Evolutionary conservation across 2,797 vertebrate genomes (phyloP), one percentile per base, ranked within the genome.

Genomic region (Alfaro cultratus): DNA sequence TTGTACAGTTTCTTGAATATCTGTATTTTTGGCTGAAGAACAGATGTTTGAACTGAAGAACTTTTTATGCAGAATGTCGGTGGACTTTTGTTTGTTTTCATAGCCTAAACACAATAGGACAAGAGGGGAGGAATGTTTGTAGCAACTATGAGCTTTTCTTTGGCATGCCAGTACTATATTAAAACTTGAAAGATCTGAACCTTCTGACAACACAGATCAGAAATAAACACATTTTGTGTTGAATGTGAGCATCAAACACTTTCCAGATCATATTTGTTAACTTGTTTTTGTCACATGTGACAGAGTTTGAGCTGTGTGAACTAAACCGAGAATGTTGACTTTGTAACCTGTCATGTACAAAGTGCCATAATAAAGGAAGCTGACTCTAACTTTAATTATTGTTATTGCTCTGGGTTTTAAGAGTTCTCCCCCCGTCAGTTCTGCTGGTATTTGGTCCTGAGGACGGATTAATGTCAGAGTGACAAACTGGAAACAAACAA

Each of bases 281-380:
- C 45, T 47, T 67, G 60, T 77, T 75, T 6, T n/a, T 74, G 71
- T 73, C 84, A 90, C 39, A 81, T 80, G 60, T 55, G 73, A 76
- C 46, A 75, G 73, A 51, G 79, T 89, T 76, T 64, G 82, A 90
- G 80, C 82, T 86, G 83, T 90, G 73, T 75, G 84, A 90, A 87
- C 76, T 74, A 82, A 84, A 88, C 79, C 85, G 84, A 86, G 85
- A 86, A 93, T 90, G 88, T 91, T 88, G 85, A 91, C 82, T 93
- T 93, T 88, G 89, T 93, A 90, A 91, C 11, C 85, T 93, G 88
- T 93, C 85, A 87, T 95, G 93, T 95, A 92, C 86, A 94, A 93
- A 93, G 95, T 95, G 94, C 95, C 95, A 95, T 95, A 94, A 93
- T 94, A 93, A 95, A 93, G 79, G 73, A 87, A 81, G 84, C 79